Base-by-base conservation (phyloP, 2,113 vertebrate species). In the Oreocharis arfaki region DNA sequence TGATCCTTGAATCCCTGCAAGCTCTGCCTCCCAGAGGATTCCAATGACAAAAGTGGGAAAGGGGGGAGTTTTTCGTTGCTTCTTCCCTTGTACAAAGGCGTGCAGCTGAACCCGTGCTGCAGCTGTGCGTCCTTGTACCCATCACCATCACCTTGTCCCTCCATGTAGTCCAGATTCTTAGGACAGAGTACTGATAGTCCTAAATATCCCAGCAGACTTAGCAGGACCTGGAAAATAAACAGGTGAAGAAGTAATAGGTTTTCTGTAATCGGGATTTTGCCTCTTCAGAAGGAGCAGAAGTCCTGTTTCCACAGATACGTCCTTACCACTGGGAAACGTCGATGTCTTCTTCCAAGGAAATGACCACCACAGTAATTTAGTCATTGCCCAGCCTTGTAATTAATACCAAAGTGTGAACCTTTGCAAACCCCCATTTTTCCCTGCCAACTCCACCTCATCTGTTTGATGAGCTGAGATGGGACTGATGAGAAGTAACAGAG, bases 331-430 rank as follows among this genome's bases (percentile, higher is more conserved):
- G 26, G 23, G 18, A 47, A 76, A 61, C 6, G 3, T 3, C 0
- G 0, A 23, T 0, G 1, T 20, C 26, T n/a, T n/a, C 16, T 92
- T 67, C 35, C 42, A 55, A 75, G 37, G 26, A 84, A 56, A 65
- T 19, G 49, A 9, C 7, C 74, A 37, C 13, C 41, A n/a, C 70
- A 78, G 11, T 13, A 7, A 44, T 49, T 50, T 44, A 37, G 10
- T 59, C 4, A 8, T 64, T 64, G 17, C 11, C 26, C n/a, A 82
- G 37, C 42, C 56, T 78, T 3, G 1, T 32, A 57, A 41, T 67
- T 79, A 59, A 64, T 14, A 47, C 6, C 26, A 32, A 41, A 5
- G 10, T 4, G 4, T 50, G 49, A 91, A 33, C 6, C 4, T 80
- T 28, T 79, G 10, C 22, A 80, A 81, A 67, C 7, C 10, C 10